These are phyloP conservation scores for Pollenia angustigena DNA, from an alignment of 2,888 invertebrate genomes.

Conservation along the genomic window DNA sequence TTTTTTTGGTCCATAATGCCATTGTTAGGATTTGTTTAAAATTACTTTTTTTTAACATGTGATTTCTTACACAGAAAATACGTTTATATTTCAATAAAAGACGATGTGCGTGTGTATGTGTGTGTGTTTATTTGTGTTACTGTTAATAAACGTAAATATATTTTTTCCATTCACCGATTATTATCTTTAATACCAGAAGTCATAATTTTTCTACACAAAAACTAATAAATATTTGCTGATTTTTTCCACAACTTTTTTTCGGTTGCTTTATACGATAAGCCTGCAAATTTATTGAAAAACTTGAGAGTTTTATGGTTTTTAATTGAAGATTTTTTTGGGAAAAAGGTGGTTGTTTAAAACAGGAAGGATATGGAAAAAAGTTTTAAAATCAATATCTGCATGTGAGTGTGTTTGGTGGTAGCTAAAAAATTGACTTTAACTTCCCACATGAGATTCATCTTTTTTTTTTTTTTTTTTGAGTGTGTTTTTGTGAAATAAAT, in stretches of 20 bases:
- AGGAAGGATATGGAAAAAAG: slow-evolving; percentile 48
- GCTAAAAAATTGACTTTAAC: slow-evolving; percentile 18
- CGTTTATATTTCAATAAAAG: background rate
- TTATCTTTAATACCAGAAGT: slow-evolving; percentile 71
- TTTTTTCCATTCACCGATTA: slow-evolving; percentile 48
- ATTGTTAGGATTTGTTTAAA: slow-evolving; percentile 61
- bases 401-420: slow-evolving; percentile 1
- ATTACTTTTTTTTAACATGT: slow-evolving; percentile 61
- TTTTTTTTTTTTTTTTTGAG: slow-evolving; percentile 14
- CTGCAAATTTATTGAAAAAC: slow-evolving; percentile 55
- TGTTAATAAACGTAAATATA: slow-evolving; percentile 4
- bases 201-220: slow-evolving; percentile 68
- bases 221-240: slow-evolving; percentile 53
- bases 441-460: slow-evolving; percentile 31
- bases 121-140: slow-evolving; percentile 19
- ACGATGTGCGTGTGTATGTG: background rate
- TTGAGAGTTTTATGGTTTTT: slow-evolving; percentile 66
- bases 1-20: background rate
- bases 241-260: background rate
- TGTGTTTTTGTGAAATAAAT: slow-evolving; percentile 37
- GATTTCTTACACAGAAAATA: slow-evolving; percentile 26
- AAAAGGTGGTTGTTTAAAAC: slow-evolving; percentile 62
- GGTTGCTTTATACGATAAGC: slow-evolving; percentile 48
- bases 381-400: background rate
- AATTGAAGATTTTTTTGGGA: slow-evolving; percentile 53